These are phyloP conservation scores for Halictus quadricinctus DNA, from an alignment of 2,888 invertebrate genomes.

Conservation along the genomic window DNA sequence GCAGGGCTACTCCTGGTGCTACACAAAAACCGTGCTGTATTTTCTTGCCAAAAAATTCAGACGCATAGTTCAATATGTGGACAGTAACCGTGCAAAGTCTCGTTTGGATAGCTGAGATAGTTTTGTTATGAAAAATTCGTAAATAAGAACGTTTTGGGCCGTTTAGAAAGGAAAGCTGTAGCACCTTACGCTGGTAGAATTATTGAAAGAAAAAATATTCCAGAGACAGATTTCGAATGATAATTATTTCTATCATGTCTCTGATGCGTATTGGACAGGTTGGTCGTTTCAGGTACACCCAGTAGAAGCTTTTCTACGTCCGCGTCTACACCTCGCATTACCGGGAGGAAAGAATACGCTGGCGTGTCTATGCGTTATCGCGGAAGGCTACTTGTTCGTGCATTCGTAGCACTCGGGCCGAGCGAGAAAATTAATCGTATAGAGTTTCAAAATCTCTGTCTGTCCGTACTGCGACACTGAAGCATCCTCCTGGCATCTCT, in stretches of 20 bases:
- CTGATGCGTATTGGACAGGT: neutral
- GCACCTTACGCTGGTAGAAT: no score
- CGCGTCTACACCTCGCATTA: conserved; percentile 31
- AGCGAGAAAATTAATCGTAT: conserved; percentile 20
- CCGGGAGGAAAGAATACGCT: conserved; percentile 29
- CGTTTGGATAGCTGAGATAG: no score
- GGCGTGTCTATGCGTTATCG: conserved; percentile 39
- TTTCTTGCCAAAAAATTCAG: no score
- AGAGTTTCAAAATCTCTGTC: conserved; percentile 16
- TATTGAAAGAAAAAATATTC: no score
- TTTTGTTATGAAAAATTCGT: no score
- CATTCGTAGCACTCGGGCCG: conserved; percentile 8
- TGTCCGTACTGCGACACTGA: conserved; percentile 10
- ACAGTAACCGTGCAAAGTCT: no score
- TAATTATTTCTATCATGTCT: no score
- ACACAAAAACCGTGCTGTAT: no score
- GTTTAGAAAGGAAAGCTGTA: no score
- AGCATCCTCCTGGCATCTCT: conserved; percentile 9
- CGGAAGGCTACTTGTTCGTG: conserved; percentile 32
- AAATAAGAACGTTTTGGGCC: no score
- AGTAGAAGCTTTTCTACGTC: conserved; percentile 18
- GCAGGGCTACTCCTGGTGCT: neutral
- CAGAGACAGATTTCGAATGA: no score
- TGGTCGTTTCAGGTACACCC: neutral
- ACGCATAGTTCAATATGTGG: no score